phyloP scores from a whole-genome alignment of 2,113 vertebrate species.

The Aegotheles bennettii region DNA sequence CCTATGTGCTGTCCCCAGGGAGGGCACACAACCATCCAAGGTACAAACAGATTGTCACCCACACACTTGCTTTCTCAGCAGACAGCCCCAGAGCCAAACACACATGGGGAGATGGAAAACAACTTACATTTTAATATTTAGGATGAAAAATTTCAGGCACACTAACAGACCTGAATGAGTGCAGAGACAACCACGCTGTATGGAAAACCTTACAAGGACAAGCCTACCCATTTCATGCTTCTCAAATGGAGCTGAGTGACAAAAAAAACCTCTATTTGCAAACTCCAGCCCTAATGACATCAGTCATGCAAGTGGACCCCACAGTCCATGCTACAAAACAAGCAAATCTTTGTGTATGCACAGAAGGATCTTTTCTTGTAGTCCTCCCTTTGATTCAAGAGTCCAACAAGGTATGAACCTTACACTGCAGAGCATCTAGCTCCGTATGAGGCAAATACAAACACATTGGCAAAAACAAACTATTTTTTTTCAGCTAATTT shows the following conservation, averaged over 20 bases:
- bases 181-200: neutral
- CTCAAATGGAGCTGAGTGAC: neutral
- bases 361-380: neutral
- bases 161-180: neutral
- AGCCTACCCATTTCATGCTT: neutral
- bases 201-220: neutral
- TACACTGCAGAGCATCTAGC: neutral
- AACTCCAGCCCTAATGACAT: neutral
- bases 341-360: accelerated
- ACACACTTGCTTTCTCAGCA: neutral
- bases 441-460: neutral
- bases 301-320: neutral
- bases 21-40: neutral
- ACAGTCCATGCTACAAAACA: neutral
- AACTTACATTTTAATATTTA: neutral
- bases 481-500: neutral
- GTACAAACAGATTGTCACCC: neutral
- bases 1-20: no score
- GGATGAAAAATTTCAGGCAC: neutral
- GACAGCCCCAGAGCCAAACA: neutral
- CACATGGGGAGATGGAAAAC: accelerated
- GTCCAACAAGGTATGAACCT: neutral
- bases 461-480: neutral
- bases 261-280: neutral
- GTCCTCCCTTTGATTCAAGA: neutral